A percentile compares a stretch with the other conserved stretches of the same genome.
These are phyloP conservation scores for Nilaparvata lugens DNA, from an alignment of 1,140 invertebrate species.

Conservation along the genomic window DNA sequence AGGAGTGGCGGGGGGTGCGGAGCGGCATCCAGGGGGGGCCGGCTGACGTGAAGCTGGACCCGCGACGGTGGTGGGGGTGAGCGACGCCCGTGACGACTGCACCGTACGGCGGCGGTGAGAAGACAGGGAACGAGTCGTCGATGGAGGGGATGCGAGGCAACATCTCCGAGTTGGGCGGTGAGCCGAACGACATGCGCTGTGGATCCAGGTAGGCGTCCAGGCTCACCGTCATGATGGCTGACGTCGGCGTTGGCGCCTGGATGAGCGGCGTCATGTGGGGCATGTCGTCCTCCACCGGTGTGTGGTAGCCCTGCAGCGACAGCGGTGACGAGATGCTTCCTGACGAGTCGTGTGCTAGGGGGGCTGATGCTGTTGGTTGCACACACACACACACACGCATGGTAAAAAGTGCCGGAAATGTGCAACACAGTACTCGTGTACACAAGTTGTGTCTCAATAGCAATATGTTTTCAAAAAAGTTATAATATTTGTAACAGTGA, in stretches of 20 bases:
- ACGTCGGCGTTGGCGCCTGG: slow-evolving; percentile 67
- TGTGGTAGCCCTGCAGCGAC: slow-evolving; percentile 54
- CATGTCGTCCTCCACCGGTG: slow-evolving; percentile 38
- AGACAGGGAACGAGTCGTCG: slow-evolving; percentile 73
- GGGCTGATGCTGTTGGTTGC: slow-evolving; percentile 28
- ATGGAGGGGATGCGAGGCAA: slow-evolving; percentile 46
- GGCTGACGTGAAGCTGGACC: slow-evolving; percentile 33
- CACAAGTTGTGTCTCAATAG: too few species aligned
- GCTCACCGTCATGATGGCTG: slow-evolving; percentile 70
- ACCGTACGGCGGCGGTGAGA: slow-evolving; percentile 66
- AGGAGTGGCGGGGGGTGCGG: slow-evolving; percentile 48
- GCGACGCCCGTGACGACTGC: slow-evolving; percentile 29
- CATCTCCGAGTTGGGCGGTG: slow-evolving; percentile 52
- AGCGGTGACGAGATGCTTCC: slow-evolving; percentile 50
- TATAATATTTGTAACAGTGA: too few species aligned
- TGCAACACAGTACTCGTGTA: too few species aligned
- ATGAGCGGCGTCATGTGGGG: slow-evolving; percentile 43
- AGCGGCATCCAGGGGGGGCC: slow-evolving; percentile 46
- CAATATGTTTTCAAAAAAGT: too few species aligned
- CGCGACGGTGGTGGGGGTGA: slow-evolving; percentile 18
- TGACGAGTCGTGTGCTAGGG: slow-evolving; percentile 36
- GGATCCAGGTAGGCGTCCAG: slow-evolving; percentile 80
- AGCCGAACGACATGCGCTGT: slow-evolving; percentile 62
- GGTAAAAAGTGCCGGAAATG: too few species aligned
- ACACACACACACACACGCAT: neutral